phyloP scores from a whole-genome alignment of 2,113 vertebrate genomes.

The Micromys minutus region DNA sequence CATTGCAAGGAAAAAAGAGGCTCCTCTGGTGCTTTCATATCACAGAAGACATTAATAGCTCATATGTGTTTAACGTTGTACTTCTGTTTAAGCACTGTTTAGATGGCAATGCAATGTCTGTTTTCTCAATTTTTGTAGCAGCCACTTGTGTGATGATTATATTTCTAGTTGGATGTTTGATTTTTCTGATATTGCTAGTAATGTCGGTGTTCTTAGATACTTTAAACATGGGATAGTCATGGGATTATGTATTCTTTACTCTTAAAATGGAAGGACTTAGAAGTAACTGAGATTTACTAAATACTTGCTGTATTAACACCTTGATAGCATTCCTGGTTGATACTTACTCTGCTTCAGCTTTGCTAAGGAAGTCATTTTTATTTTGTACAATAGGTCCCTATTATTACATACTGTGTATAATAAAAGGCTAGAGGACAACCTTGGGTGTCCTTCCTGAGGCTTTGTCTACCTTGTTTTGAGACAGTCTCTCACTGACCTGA shows the following conservation, averaged over 20 bases:
- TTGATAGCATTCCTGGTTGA: not conserved
- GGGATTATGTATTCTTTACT: not conserved
- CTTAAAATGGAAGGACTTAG: not conserved
- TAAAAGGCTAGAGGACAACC: not conserved
- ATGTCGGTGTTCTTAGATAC: not conserved
- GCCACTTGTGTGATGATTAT: not conserved
- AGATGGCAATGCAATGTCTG: not conserved
- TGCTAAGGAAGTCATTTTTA: not conserved
- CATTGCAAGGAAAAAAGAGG: not conserved
- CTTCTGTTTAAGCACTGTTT: slow-evolving; percentile 6
- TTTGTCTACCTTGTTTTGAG: not conserved
- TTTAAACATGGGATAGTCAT: not conserved
- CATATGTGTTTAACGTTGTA: not conserved
- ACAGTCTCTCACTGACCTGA: not conserved
- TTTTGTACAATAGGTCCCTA: not conserved
- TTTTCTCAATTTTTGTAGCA: not conserved
- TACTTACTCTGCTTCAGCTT: not conserved
- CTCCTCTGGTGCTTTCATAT: not conserved
- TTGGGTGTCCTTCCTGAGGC: not conserved
- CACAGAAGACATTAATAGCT: not conserved
- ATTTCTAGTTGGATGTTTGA: slow-evolving; percentile 18
- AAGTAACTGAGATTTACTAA: not conserved
- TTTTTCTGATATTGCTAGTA: not conserved
- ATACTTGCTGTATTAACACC: not conserved
- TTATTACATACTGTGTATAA: not conserved